A percentile compares a stretch with the other conserved stretches of the same genome.
These are phyloP conservation scores for Thysanoteuthis rhombus DNA, from an alignment of 2,888 invertebrate genomes.

Conservation along the genomic window DNA sequence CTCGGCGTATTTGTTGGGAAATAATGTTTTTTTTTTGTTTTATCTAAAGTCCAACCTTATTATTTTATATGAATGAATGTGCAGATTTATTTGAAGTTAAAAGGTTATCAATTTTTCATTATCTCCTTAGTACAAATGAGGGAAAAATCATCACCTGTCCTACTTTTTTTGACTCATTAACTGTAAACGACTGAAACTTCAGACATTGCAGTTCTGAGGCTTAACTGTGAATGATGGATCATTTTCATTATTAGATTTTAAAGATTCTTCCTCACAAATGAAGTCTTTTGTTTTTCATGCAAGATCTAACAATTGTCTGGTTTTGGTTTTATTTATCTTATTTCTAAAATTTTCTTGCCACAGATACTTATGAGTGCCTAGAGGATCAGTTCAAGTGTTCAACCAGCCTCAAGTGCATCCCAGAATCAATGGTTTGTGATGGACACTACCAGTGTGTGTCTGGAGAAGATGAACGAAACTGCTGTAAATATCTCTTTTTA, in stretches of 20 bases:
- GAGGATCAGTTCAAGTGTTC: slow-evolving; percentile 59
- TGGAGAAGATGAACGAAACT: slow-evolving; percentile 74
- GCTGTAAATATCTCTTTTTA: slow-evolving; percentile 41
- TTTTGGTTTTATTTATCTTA: slow-evolving; percentile 13
- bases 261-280: background rate
- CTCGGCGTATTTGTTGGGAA: too few species aligned
- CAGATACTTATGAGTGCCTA: slow-evolving; percentile 55
- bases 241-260: background rate
- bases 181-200: too few species aligned
- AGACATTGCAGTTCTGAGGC: too few species aligned
- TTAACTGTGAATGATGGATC: too few species aligned
- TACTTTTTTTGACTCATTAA: too few species aligned
- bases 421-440: slow-evolving; percentile 51
- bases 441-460: slow-evolving; percentile 73
- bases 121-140: too few species aligned
- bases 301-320: slow-evolving; percentile 14
- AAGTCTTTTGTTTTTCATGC: background rate
- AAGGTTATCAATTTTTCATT: too few species aligned
- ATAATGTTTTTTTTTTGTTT: too few species aligned
- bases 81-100: too few species aligned
- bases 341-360: background rate
- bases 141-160: too few species aligned
- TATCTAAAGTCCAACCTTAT: too few species aligned
- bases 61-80: too few species aligned
- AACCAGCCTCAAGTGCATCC: slow-evolving; percentile 56